These are phyloP conservation scores for Aphelinus certus DNA, from an alignment of 1,140 invertebrate species.

Conservation along the genomic window DNA sequence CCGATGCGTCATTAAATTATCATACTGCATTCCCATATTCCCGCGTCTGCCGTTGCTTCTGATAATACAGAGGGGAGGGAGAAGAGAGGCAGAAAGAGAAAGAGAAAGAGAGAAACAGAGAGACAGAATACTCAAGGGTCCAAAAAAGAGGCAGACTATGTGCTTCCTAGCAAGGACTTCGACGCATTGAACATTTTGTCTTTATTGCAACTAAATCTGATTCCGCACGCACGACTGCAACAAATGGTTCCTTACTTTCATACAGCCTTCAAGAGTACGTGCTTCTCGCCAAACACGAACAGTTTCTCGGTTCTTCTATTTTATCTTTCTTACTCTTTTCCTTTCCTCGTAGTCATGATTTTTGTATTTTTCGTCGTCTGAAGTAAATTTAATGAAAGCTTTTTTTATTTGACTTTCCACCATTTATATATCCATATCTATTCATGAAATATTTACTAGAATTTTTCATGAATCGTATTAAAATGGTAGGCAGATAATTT, in stretches of 20 bases:
- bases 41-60: slow-evolving; percentile 15
- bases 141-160: not conserved
- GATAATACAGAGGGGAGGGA: not conserved
- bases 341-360: too few species aligned
- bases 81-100: not conserved
- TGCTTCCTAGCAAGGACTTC: not conserved
- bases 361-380: too few species aligned
- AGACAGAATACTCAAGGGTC: not conserved
- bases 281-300: too few species aligned
- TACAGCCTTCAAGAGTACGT: not conserved
- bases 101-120: not conserved
- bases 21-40: slow-evolving; percentile 21
- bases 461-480: too few species aligned
- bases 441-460: too few species aligned
- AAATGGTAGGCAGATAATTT: too few species aligned
- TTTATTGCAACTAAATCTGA: slow-evolving; percentile 24
- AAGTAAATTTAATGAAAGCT: too few species aligned
- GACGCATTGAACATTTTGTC: slow-evolving; percentile 12
- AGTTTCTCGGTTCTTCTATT: too few species aligned
- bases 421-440: too few species aligned
- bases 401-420: too few species aligned
- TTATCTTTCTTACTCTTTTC: too few species aligned
- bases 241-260: slow-evolving; percentile 13
- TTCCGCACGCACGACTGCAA: slow-evolving; percentile 18
- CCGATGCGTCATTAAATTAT: slow-evolving; percentile 12